Base-by-base conservation (phyloP, 2,113 vertebrate species). In the Dunckerocampus dactyliophorus region DNA sequence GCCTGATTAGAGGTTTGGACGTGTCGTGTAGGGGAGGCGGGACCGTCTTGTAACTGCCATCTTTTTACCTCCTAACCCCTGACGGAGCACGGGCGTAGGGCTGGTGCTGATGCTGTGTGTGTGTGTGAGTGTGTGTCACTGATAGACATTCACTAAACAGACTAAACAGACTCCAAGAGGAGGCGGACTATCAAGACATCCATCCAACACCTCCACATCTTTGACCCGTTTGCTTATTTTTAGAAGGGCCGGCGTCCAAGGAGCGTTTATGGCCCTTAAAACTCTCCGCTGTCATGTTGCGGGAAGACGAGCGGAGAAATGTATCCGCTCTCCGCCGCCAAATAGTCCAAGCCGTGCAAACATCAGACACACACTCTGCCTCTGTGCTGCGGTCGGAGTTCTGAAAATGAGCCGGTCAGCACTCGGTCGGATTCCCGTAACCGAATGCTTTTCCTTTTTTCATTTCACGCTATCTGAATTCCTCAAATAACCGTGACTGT, bases 371-470 rank as follows among this genome's bases (percentile, higher is more conserved):
- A 46, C 57, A 47, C 56, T 31, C 62, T 53, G 58, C 55, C 65
- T 73, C 46, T 63, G 59, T 34, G 73, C 57, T 84, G 83, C 59
- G 81, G 84, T 87, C 37, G 67, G 61, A 69, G 61, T 82, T 82
- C 81, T 86, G 76, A 81, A 82, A 82, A 85, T 81, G 78, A 83
- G 75, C 77, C 76, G 83, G 85, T 85, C 82, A 85, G 78, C 79
- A 72, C 62, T 77, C 57, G 63, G 81, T 72, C 73, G 80, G 74
- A 87, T 87, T 87, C 82, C 81, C 69, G 81, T 81, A 82, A 85
- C 72, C 63, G 73, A 62, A 76, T 66, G 72, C 63, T 57, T 47
- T 63, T 58, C 51, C 59, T 58, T 67, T 65, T 62, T 55, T 56
- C 34, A 57, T 66, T 61, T 24, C 81, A 75, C 9, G 53, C 61